These are phyloP conservation scores for Dendrolimus punctatus DNA, from an alignment of 1,140 invertebrate genomes.

Conservation along the genomic window DNA sequence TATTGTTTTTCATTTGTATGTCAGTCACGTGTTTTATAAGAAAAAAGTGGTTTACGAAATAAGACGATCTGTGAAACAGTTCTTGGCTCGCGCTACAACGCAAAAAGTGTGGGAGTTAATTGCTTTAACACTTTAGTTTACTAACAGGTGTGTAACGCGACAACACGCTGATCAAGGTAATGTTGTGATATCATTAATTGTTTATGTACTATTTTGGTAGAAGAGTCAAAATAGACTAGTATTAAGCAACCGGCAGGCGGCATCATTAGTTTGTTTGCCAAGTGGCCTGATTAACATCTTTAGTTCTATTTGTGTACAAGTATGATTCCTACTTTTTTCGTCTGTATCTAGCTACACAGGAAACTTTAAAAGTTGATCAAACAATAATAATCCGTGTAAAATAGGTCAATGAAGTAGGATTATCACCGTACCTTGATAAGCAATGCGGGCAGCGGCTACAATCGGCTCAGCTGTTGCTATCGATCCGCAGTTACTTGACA, in stretches of 20 bases:
- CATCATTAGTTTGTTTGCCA: not conserved
- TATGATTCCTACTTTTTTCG: not conserved
- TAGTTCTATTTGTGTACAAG: slow-evolving; percentile 6
- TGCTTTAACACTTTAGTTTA: too few species aligned
- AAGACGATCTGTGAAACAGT: too few species aligned
- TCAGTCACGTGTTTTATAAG: too few species aligned
- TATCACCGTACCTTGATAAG: slow-evolving; percentile 36
- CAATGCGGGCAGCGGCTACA: slow-evolving; percentile 28
- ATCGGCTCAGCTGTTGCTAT: slow-evolving; percentile 54
- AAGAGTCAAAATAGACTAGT: not conserved
- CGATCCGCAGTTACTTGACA: slow-evolving; percentile 41
- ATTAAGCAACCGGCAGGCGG: slow-evolving; percentile 1
- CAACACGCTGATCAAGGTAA: too few species aligned
- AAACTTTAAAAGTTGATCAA: not conserved
- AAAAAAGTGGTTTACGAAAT: too few species aligned
- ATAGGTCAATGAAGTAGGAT: slow-evolving; percentile 16
- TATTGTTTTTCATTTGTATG: too few species aligned
- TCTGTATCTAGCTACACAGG: not conserved
- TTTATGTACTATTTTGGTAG: not conserved
- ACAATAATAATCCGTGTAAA: slow-evolving; percentile 3
- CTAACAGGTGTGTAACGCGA: too few species aligned
- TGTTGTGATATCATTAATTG: not conserved
- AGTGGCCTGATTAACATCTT: slow-evolving; percentile 9
- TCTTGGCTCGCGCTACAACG: too few species aligned
- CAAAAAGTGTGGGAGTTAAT: too few species aligned